These are phyloP conservation scores for Enteromius unitaeniatus DNA, from an alignment of 2,797 vertebrate species.

Conservation along the genomic window DNA sequence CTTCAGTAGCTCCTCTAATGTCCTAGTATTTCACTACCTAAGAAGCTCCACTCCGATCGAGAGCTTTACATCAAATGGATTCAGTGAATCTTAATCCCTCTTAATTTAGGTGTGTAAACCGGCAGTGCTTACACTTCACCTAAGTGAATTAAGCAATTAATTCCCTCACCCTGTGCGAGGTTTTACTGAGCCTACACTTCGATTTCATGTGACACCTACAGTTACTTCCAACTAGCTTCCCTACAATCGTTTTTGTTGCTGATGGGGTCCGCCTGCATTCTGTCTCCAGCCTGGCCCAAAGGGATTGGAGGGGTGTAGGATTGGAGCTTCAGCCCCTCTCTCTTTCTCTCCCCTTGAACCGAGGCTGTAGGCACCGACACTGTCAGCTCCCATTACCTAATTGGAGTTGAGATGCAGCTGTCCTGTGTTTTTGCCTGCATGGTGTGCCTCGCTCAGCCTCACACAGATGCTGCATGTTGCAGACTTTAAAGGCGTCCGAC, in stretches of 20 bases:
- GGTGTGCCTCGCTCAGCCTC: slow-evolving; percentile 64
- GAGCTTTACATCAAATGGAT: slow-evolving; percentile 55
- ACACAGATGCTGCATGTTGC: slow-evolving; percentile 37
- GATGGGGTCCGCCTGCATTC: slow-evolving; percentile 21
- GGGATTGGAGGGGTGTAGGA: slow-evolving; percentile 25
- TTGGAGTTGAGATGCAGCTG: slow-evolving; percentile 82
- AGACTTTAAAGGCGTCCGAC: slow-evolving; percentile 32
- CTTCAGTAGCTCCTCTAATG: slow-evolving; percentile 52
- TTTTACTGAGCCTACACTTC: slow-evolving; percentile 22
- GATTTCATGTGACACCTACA: slow-evolving; percentile 15
- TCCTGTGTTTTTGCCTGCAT: slow-evolving; percentile 69
- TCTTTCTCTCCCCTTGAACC: slow-evolving; percentile 48
- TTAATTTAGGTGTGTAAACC: slow-evolving; percentile 60
- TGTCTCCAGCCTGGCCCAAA: slow-evolving; percentile 21
- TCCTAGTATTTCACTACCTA: slow-evolving; percentile 49
- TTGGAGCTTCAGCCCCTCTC: slow-evolving; percentile 3
- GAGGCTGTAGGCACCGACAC: slow-evolving; percentile 68
- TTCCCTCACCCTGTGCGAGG: slow-evolving; percentile 25
- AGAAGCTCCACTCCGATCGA: slow-evolving; percentile 47
- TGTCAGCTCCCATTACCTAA: slow-evolving; percentile 82
- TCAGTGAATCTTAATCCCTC: slow-evolving; percentile 56
- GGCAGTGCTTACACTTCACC: slow-evolving; percentile 49
- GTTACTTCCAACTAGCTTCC: not conserved
- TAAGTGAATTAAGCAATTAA: slow-evolving; percentile 51
- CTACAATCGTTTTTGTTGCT: slow-evolving; percentile 44